Conservation (phyloP, 2,888 invertebrate genomes). For the Ectropis crepuscularia region DNA sequence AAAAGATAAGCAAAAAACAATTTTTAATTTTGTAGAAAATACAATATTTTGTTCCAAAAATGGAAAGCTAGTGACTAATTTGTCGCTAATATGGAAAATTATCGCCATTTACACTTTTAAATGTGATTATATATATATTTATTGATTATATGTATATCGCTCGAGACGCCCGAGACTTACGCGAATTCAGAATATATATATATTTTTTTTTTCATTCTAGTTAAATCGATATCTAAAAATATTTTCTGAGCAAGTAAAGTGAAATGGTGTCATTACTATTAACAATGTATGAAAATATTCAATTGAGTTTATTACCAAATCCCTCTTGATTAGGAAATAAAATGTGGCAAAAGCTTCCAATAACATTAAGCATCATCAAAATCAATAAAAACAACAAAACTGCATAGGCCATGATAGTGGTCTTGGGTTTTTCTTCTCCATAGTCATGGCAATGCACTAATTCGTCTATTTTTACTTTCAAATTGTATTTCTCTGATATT, state of each 20-base stretch:
- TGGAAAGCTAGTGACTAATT: no score
- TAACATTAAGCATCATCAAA: slow-evolving; percentile 44
- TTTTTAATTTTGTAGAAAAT: no score
- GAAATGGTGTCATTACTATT: not conserved
- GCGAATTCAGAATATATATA: no score
- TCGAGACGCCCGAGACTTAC: no score
- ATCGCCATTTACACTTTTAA: no score
- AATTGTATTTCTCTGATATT: slow-evolving; percentile 36
- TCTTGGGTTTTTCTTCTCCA: slow-evolving; percentile 8
- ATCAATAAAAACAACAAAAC: slow-evolving; percentile 39
- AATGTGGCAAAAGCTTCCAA: slow-evolving; percentile 44
- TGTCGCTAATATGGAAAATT: no score
- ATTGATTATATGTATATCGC: no score
- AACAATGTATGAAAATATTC: not conserved
- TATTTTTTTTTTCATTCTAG: no score
- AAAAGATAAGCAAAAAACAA: not conserved
- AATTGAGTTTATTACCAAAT: slow-evolving; percentile 15
- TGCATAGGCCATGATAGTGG: slow-evolving; percentile 33
- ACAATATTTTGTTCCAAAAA: no score
- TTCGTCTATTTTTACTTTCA: slow-evolving; percentile 38
- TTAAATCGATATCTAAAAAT: no score
- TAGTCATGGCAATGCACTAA: slow-evolving; percentile 27
- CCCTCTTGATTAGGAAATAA: slow-evolving; percentile 11
- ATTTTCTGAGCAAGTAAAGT: not conserved
- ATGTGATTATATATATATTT: no score